Base-by-base conservation (phyloP, 1,140 invertebrate genomes). In the Drosophila guanche region DNA sequence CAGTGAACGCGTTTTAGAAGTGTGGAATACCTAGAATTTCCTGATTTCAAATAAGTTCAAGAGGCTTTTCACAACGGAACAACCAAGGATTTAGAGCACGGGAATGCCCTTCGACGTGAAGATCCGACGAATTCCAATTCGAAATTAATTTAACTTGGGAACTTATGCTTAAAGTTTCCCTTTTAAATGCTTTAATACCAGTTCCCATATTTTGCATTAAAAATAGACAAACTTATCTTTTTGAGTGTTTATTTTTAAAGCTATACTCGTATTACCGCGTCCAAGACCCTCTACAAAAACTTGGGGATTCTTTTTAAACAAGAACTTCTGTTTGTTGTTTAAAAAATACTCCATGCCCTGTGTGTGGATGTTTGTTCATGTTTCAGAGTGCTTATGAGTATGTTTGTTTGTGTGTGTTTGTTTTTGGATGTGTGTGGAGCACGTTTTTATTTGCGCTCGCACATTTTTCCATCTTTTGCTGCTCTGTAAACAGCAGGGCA, bases 381-480 rank as follows among this genome's bases (percentile, higher is more conserved):
- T 33, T 57, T 23, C 8, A n/a, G 25, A 25, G 14, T 43, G 42
- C 10, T 20, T 25, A 29, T n/a, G n/a, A 50, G 25, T n/a, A 29
- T 14, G 27, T 50, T 22, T 16, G 16, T 41, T 45, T 52, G 47
- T 37, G n/a, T 16, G n/a, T 22, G 25, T 61, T 10, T 14, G 41
- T 37, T 46, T 43, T 37, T 27, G 4, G 23, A 20, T 62, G 42
- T 61, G 41, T 51, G 56, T 54, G 55, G 16, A 42, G 62, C 52
- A 63, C 61, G 56, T 71, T 73, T 67, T 63, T 73, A 52, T 73
- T 77, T 77, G 55, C 59, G 22, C 69, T 58, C 41, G 57, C 41
- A 74, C 53, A 79, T 79, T 79, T 79, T 79, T 48, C 50, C 63
- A 79, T 80, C 57, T 79, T 74, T 75, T 68, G 59, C 41, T 73